Evolutionary conservation across 1,140 invertebrate species (phyloP).

Genomic region (Aricia agestis): DNA sequence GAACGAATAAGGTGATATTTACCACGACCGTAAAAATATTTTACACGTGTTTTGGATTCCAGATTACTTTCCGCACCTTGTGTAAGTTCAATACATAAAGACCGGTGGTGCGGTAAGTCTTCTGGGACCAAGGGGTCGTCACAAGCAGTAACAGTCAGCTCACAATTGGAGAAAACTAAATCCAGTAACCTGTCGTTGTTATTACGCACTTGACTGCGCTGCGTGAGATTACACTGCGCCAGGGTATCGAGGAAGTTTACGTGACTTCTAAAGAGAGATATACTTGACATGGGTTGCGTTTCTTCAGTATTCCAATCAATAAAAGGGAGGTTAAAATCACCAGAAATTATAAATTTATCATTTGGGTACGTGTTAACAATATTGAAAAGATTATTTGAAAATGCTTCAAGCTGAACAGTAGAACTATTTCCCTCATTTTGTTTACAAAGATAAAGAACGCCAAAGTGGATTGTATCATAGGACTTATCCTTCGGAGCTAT

Average conservation of each 20-base stretch:
- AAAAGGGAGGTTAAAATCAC: slow-evolving; percentile 11
- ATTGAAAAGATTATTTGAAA: not conserved
- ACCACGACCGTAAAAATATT: not conserved
- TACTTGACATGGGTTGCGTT: not conserved
- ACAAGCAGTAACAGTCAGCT: not conserved
- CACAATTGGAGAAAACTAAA: not conserved
- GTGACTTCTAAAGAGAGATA: not conserved
- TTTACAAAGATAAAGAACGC: slow-evolving; percentile 25
- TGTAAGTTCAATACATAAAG: no score
- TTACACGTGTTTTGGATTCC: not conserved
- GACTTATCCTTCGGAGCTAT: not conserved
- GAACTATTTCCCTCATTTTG: slow-evolving; percentile 15
- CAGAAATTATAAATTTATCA: not conserved
- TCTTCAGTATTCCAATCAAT: not conserved
- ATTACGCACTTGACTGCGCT: not conserved
- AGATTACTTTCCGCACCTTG: not conserved
- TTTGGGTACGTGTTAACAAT: not conserved
- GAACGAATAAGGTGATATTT: not conserved
- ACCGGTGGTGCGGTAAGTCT: not conserved
- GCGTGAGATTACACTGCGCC: not conserved
- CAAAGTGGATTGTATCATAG: no score
- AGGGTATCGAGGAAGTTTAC: slow-evolving; percentile 2
- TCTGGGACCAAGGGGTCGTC: slow-evolving; percentile 14
- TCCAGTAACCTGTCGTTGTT: not conserved
- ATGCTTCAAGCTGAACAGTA: slow-evolving; percentile 10